A percentile compares a stretch with the other conserved stretches of the same genome.
phyloP scores from a whole-genome alignment of 2,113 vertebrate genomes.

The Mastomys natalensis region DNA sequence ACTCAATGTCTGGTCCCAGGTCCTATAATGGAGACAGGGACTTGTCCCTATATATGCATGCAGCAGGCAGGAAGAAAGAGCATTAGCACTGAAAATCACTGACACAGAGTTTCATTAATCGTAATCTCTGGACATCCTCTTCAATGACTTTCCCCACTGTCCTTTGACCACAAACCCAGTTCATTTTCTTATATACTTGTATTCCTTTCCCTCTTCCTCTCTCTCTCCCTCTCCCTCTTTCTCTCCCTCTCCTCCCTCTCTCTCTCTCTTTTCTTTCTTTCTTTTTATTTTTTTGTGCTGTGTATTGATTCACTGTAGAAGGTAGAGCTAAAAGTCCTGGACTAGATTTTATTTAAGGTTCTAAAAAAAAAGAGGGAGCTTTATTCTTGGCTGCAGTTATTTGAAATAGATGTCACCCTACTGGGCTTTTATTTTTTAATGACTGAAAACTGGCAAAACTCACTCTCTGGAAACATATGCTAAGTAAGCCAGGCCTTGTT shows the following conservation, averaged over 20 bases:
- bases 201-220: conserved; percentile 7
- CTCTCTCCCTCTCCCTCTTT: neutral
- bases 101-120: neutral
- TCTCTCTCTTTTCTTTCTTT: neutral
- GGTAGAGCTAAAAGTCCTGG: neutral
- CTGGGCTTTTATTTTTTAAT: conserved; percentile 60
- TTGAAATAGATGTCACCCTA: conserved; percentile 19
- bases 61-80: neutral
- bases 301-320: conserved; percentile 24
- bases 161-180: neutral
- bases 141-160: neutral
- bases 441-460: conserved; percentile 36
- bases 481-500: conserved; percentile 32
- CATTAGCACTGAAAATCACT: neutral
- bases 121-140: neutral
- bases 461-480: conserved; percentile 9
- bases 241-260: neutral
- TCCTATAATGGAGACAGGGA: neutral
- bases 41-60: neutral
- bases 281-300: too few species aligned
- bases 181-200: conserved; percentile 14
- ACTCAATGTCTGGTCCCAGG: neutral
- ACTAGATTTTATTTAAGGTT: conserved; percentile 26
- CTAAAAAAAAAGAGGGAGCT: neutral
- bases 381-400: conserved; percentile 53